Evolutionary conservation across 2,888 invertebrate genomes (phyloP).

Genomic region (Glyphotaelius pellucidus): DNA sequence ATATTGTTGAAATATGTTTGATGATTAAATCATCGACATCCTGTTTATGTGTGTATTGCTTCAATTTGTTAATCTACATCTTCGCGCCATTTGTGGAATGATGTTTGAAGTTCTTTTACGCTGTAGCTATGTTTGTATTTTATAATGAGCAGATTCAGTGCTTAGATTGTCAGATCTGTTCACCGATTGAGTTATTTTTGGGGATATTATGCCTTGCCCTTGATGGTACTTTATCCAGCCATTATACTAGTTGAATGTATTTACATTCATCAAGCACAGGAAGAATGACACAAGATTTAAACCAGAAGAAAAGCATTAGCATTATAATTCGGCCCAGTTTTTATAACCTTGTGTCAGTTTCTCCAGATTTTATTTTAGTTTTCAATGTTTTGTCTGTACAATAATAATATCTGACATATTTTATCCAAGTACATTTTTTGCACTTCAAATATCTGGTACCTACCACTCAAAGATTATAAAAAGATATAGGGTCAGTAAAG

Average conservation of each 20-base stretch:
- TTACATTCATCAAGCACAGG: background rate
- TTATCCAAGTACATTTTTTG: background rate
- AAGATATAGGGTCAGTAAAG: background rate
- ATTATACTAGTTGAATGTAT: background rate
- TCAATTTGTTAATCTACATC: background rate
- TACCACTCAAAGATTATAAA: background rate
- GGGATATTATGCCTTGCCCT: background rate
- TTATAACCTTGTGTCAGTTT: background rate
- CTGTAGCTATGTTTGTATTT: background rate
- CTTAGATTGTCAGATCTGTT: background rate
- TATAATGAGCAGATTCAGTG: background rate
- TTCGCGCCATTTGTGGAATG: background rate
- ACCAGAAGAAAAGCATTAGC: background rate
- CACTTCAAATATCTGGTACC: background rate
- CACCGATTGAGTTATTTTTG: background rate
- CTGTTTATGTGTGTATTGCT: background rate
- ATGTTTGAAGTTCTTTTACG: background rate
- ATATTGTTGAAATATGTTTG: conserved; percentile 16
- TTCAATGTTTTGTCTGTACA: background rate
- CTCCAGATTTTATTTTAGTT: background rate
- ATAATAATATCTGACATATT: background rate
- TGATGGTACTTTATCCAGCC: background rate
- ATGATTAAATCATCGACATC: background rate
- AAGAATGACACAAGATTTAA: background rate
- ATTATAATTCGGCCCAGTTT: background rate